Percentiles rank a stretch among this genome's conserved stretches.
These are phyloP conservation scores for Mactromeris polynyma DNA, from an alignment of 2,888 invertebrate genomes.

Conservation along the genomic window DNA sequence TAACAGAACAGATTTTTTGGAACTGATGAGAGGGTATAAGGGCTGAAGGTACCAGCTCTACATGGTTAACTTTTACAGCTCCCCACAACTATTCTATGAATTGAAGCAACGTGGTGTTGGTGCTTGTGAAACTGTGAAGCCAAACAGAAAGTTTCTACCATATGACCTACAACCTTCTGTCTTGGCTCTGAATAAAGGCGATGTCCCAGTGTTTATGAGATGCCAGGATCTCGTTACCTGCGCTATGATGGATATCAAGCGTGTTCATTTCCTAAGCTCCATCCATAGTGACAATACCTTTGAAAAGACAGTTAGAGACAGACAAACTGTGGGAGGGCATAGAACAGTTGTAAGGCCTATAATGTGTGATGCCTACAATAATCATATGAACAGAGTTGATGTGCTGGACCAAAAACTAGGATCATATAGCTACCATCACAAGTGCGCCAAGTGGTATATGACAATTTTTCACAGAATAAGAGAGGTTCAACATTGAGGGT, in stretches of 20 bases:
- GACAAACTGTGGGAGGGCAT: neutral
- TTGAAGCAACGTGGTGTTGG: slow-evolving; percentile 43
- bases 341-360: slow-evolving; percentile 43
- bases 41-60: neutral
- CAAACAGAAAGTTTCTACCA: slow-evolving; percentile 47
- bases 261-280: slow-evolving; percentile 23
- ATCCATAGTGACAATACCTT: slow-evolving; percentile 33
- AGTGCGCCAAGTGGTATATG: slow-evolving; percentile 43
- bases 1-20: slow-evolving; percentile 36
- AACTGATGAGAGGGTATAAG: neutral
- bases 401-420: slow-evolving; percentile 29
- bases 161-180: slow-evolving; percentile 15
- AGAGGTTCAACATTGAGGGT: too few species aligned
- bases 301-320: slow-evolving; percentile 31
- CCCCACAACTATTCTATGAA: slow-evolving; percentile 39
- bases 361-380: slow-evolving; percentile 44
- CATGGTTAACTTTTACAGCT: slow-evolving; percentile 42
- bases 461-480: slow-evolving; percentile 39
- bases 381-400: slow-evolving; percentile 45
- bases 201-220: slow-evolving; percentile 42
- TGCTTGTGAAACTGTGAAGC: slow-evolving; percentile 41
- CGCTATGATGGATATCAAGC: slow-evolving; percentile 47
- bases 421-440: slow-evolving; percentile 24
- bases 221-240: slow-evolving; percentile 25
- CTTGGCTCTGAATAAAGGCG: slow-evolving; percentile 34